Percentiles rank a stretch among this genome's conserved stretches.
Conservation (phyloP, 2,888 invertebrate genomes). For the Lissonota sp. region DNA sequence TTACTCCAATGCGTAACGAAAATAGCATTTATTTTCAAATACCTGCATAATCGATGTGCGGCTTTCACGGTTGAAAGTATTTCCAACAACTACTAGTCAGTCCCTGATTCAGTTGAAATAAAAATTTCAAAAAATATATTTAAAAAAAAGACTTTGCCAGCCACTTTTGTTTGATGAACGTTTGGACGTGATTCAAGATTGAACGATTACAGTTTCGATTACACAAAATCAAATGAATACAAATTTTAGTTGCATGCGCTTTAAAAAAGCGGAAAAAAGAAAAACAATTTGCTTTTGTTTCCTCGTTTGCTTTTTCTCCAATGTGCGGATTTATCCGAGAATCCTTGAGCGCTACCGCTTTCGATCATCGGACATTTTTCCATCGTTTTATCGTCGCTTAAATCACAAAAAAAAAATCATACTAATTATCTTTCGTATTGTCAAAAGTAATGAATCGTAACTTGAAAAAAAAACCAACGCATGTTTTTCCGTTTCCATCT, state of each 20-base stretch:
- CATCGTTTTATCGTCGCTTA: not conserved
- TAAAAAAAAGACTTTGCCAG: slow-evolving; percentile 17
- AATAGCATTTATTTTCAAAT: slow-evolving; percentile 10
- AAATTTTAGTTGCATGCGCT: slow-evolving; percentile 77
- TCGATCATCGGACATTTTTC: slow-evolving; percentile 36
- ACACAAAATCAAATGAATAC: slow-evolving; percentile 57
- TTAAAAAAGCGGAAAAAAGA: slow-evolving; percentile 11
- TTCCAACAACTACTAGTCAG: slow-evolving; percentile 83
- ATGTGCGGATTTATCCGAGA: slow-evolving; percentile 17
- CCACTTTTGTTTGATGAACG: slow-evolving; percentile 24
- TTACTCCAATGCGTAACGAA: slow-evolving; percentile 7
- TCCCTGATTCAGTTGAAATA: slow-evolving; percentile 73
- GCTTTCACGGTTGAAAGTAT: slow-evolving; percentile 62
- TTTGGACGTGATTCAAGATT: slow-evolving; percentile 36
- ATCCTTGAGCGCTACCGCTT: slow-evolving; percentile 39
- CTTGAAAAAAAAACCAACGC: not conserved
- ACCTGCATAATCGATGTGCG: slow-evolving; percentile 40
- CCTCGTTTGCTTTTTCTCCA: slow-evolving; percentile 71
- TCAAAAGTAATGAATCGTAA: not conserved
- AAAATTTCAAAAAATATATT: slow-evolving; percentile 43
- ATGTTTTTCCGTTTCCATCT: not conserved
- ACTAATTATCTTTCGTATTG: not conserved
- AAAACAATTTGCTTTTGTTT: slow-evolving; percentile 74
- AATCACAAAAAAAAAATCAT: not conserved
- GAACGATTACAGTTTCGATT: slow-evolving; percentile 37